Conservation (phyloP, 2,113 vertebrate genomes). For the Oxyura jamaicensis region DNA sequence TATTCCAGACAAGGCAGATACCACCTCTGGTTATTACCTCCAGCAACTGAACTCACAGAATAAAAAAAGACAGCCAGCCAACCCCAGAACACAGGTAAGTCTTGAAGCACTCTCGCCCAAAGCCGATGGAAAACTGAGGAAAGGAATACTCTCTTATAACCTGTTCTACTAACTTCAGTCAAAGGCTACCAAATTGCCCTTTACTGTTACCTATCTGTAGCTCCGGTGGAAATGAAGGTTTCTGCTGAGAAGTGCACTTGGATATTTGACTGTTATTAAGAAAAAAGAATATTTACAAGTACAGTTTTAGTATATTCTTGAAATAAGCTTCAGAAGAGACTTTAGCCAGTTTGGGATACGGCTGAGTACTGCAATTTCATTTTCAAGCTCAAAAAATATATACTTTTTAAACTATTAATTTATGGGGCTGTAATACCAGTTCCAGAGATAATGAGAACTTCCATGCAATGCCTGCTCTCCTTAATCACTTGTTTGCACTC, state of each 20-base stretch:
- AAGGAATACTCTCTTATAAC: neutral
- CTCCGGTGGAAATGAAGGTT: neutral
- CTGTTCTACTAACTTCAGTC: neutral
- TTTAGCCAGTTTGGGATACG: neutral
- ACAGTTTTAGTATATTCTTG: neutral
- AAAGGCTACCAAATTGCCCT: neutral
- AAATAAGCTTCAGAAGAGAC: neutral
- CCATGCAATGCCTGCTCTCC: neutral
- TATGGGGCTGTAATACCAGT: neutral
- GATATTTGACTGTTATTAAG: neutral
- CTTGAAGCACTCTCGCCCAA: neutral
- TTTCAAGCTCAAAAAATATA: neutral
- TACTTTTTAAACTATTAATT: neutral
- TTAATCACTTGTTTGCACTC: slow-evolving; percentile 8
- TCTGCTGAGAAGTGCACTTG: neutral
- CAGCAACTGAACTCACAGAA: neutral
- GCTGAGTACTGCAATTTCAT: neutral
- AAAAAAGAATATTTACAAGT: neutral
- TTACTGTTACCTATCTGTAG: neutral
- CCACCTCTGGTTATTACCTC: neutral
- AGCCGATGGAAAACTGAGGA: neutral
- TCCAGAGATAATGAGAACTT: slow-evolving; percentile 13
- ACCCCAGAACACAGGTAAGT: neutral
- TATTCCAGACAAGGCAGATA: neutral
- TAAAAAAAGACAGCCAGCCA: neutral